These are phyloP conservation scores for Drosophila sordidapex DNA, from an alignment of 2,888 invertebrate genomes.

Conservation along the genomic window DNA sequence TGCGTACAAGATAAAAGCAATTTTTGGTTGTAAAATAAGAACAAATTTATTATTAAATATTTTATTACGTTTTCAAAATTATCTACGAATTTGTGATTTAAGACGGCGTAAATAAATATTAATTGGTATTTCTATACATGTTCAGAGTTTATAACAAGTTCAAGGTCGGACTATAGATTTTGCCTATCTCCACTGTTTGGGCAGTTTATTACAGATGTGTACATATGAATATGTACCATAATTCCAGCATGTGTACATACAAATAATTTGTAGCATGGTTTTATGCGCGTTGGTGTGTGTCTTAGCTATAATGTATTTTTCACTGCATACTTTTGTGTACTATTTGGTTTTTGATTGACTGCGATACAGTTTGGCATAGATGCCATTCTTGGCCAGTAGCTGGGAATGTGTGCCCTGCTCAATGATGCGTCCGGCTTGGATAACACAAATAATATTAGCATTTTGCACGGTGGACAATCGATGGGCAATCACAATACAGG, in stretches of 20 bases:
- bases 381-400: slow-evolving; percentile 88
- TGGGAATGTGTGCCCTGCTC: slow-evolving; percentile 92
- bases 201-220: background rate
- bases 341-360: slow-evolving; percentile 85
- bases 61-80: background rate
- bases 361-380: slow-evolving; percentile 88
- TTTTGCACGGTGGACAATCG: slow-evolving; percentile 92
- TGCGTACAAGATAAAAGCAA: background rate
- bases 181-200: background rate
- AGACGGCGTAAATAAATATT: background rate
- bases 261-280: slow-evolving; percentile 27
- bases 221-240: background rate
- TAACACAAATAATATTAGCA: slow-evolving; percentile 93
- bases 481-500: slow-evolving; percentile 94
- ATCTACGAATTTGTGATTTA: background rate
- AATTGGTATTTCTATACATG: background rate
- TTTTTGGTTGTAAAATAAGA: background rate
- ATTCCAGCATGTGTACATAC: background rate
- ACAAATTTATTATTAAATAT: background rate
- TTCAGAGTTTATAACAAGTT: background rate
- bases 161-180: background rate
- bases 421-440: slow-evolving; percentile 90
- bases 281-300: slow-evolving; percentile 22
- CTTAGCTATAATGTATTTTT: slow-evolving; percentile 23
- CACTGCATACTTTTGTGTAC: slow-evolving; percentile 40